Evolutionary conservation across 2,797 vertebrate genomes (phyloP), one percentile per base, ranked within the genome.

Genomic region (Scarus forsteni): DNA sequence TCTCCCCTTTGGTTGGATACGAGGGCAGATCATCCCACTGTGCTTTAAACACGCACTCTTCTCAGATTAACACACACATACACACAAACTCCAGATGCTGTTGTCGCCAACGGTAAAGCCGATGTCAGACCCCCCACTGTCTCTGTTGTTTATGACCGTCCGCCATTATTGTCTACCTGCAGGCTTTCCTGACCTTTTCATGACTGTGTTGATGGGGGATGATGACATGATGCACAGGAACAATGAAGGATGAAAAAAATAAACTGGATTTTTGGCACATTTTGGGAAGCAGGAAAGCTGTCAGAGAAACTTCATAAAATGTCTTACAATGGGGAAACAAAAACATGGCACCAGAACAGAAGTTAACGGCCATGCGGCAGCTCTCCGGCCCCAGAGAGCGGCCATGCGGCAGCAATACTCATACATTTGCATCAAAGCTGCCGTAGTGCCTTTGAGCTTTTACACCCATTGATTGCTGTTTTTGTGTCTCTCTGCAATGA

Each of bases 1-100:
- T 42, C 51, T 54, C 42, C 34, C 4, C 36, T 66, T 68, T 58
- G 45, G 44, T 59, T 49, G 38, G 61, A 81, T 62, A 45, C 55
- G 75, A 77, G 57, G 60, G 55, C 59, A 81, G 81, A 90, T 90
- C 71, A 89, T 85, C 80, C 83, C 74, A 72, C 67, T 69, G 51
- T 35, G 36, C 75, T 72, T 84, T 83, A 86, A 90, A 85, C 87
- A 89, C 75, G 87, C 87, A 82, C 85, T 65, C 81, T 73, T 18
- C 54, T 67, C 66, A 79, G 81, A 90, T 88, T 87, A 87, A 77
- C 66, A 66, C 65, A 71, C 60, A 64, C 68, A 48, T 57, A 50
- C 57, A 19, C 46, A 49, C 46, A 49, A n/a, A 49, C 49, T 76
- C 81, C 89, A 89, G 86, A 89, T 89, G 86, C 78, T 82, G 85